Evolutionary conservation across 1,140 invertebrate species (phyloP), one percentile per base, ranked within the genome.

Genomic region (Catajapyx aquilonaris): DNA sequence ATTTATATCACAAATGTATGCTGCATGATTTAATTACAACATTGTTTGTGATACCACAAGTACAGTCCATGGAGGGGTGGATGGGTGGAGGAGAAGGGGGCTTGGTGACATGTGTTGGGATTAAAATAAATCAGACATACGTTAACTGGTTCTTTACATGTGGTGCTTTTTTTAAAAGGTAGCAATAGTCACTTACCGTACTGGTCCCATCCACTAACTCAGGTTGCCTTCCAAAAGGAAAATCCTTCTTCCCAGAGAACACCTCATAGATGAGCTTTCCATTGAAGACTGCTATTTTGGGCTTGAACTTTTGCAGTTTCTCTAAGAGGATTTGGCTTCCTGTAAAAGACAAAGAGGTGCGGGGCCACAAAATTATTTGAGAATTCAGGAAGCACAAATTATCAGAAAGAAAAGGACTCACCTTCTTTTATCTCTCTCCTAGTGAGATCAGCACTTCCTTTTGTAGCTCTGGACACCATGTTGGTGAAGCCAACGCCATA

Each of bases 281-380:
- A 68, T 97, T 97, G 55, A 96, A 97, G 16, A 94, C 90, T 25
- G 87, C 90, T 50, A 96, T 88, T 67, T 95, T 94, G 37, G 90
- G 91, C 50, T 77, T 75, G 64, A 80, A 96, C 48, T 80, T 79
- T 57, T 78, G 71, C 41, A 97, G 61, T 59, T 96, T 97, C 55
- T 91, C 84, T 41, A 83, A 63, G 40, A 96, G 59, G 48, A 90
- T 74, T 55, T 80, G 74, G 48, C 81, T 85, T 48, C 90, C 69
- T 70, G 49, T 7, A 56, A 63, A 48, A 37, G 35, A 20, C 34
- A 44, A 41, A 21, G 37, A 4, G 18, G 20, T n/a, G 28, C n/a
- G 28, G 1, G 28, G 15, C 1, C 15, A 30, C 15, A 30, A 30
- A 28, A 30, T 2, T 15, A 30, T n/a, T 15, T 30, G 28, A 30